Evolutionary conservation across 2,113 vertebrate species (phyloP), one percentile per base, ranked within the genome.

Genomic region (Chauna torquata): DNA sequence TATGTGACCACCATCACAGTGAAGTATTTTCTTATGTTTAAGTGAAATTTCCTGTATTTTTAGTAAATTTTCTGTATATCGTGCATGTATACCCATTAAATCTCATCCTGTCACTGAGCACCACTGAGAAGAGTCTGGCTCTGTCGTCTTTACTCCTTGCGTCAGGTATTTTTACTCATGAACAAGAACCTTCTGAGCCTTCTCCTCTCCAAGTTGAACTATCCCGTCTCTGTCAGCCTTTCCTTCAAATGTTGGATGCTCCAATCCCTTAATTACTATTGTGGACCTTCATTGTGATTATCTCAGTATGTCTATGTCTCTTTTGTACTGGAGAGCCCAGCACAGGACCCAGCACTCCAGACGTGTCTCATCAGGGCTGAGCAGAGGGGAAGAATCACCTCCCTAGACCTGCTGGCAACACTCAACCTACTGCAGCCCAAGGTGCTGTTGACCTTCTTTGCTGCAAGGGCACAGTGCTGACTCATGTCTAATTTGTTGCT

Each of bases 141-240:
- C 47, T 84, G 3, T 36, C 50, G 16, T 55, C 16, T 34, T 81
- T 30, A 50, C 15, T 83, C 70, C 13, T 9, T 3, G 4, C 12
- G 30, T 44, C 8, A 32, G 1, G 0, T 0, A 17, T 59, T 75
- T 32, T 52, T 22, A 68, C 8, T 42, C 1, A 12, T 36, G 23
- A 30, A 32, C 10, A 58, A 54, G 22, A 58, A 68, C 9, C 8
- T 8, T 9, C n/a, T 68, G 16, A 58, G 17, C 27, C 12, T 16
- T 76, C 42, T 64, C 16, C 57, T 71, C 28, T 90, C 32, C 42
- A 36, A 5, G 17, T 9, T 64, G 11, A 71, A 54, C 19, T 59
- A 27, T 58, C 11, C 14, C 17, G 77, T 30, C 3, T 24, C 15
- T 40, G 36, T 80, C 27, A 28, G 6, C 16, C 27, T 90, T 19